Percentiles rank a stretch among this genome's conserved stretches.
phyloP scores from a whole-genome alignment of 2,797 vertebrate species.

The Macrochelys suwanniensis region DNA sequence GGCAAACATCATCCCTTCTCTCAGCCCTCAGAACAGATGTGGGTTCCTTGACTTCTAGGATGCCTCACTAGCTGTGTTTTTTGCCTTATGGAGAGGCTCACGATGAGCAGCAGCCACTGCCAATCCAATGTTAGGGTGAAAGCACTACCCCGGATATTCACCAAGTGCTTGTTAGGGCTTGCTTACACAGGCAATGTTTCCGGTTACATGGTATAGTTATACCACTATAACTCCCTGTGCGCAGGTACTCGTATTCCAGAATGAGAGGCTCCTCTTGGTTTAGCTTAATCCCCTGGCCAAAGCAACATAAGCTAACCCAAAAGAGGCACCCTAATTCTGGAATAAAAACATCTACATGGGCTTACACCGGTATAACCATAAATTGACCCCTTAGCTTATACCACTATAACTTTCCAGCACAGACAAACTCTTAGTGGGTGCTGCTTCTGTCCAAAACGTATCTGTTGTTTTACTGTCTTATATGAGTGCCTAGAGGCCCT shows the following conservation, averaged over 20 bases:
- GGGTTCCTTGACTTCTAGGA: neutral
- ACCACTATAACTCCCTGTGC: too few relatives aligned
- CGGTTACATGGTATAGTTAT: too few relatives aligned
- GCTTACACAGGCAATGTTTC: neutral
- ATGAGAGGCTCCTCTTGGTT: neutral
- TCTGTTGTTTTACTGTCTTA: neutral
- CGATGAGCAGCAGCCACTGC: neutral
- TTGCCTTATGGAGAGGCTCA: neutral
- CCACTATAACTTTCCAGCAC: neutral
- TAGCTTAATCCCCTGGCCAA: neutral
- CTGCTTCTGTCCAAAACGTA: neutral
- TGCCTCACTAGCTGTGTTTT: neutral
- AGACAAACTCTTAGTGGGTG: neutral
- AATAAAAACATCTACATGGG: neutral
- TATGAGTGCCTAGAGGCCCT: neutral
- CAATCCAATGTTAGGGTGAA: neutral
- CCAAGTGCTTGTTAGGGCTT: neutral
- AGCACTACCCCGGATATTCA: neutral
- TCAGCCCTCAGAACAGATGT: neutral
- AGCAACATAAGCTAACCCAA: neutral
- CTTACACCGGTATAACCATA: accelerated
- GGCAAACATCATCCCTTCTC: neutral
- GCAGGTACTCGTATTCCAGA: too few relatives aligned
- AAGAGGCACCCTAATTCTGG: too few relatives aligned
- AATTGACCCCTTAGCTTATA: too few relatives aligned